Conservation (phyloP, 2,888 invertebrate genomes). For the Marronus borbonicus region DNA sequence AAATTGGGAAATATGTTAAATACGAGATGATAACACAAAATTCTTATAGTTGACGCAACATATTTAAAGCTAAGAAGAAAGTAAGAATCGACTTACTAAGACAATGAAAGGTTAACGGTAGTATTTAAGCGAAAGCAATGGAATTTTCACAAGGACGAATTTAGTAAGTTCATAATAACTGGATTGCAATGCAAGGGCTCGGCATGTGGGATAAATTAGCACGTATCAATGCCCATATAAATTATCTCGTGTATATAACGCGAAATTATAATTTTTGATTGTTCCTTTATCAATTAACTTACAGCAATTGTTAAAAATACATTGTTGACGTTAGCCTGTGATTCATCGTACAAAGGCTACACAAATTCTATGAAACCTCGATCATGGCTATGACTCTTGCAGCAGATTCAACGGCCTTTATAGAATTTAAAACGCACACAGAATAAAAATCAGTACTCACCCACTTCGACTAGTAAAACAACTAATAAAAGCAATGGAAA, state of each 20-base stretch:
- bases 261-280: neutral
- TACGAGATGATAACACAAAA: too few species aligned
- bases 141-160: constrained; percentile 3
- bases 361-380: too few species aligned
- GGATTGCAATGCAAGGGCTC: neutral
- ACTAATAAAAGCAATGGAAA: constrained; percentile 1
- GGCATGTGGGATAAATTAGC: neutral
- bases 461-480: constrained; percentile 10
- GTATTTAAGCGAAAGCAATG: constrained; percentile 5
- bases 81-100: too few species aligned
- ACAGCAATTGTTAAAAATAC: too few species aligned
- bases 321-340: too few species aligned
- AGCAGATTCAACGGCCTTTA: neutral
- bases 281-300: too few species aligned
- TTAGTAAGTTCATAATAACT: neutral
- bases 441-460: constrained; percentile 10
- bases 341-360: too few species aligned
- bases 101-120: constrained; percentile 28
- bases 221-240: too few species aligned
- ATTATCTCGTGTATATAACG: neutral
- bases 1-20: neutral
- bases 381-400: too few species aligned
- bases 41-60: too few species aligned
- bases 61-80: neutral
- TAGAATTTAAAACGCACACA: neutral